Percentiles rank a stretch among this genome's conserved stretches.
Evolutionary conservation across 2,113 vertebrate species (phyloP).

Genomic region (Dermatemys mawii): DNA sequence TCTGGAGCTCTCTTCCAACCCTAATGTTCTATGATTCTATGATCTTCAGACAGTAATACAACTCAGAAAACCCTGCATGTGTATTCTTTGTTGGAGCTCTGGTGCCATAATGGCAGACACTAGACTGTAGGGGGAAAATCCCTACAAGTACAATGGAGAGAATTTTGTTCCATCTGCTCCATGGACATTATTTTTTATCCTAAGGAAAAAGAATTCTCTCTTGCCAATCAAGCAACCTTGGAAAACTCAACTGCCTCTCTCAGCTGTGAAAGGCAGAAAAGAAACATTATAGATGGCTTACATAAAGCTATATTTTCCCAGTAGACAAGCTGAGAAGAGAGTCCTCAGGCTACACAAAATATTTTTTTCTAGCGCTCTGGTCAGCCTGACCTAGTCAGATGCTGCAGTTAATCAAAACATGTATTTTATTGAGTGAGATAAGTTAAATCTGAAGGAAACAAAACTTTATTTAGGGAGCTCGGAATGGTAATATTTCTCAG

Average conservation of each 20-base stretch:
- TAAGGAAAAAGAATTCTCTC: background rate
- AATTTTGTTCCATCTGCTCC: background rate
- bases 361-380: background rate
- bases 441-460: background rate
- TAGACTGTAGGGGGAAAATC: background rate
- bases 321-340: background rate
- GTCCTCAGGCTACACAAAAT: background rate
- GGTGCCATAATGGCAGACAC: background rate
- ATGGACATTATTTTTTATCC: background rate
- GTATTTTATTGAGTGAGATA: background rate
- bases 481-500: background rate
- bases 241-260: background rate
- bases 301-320: background rate
- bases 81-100: background rate
- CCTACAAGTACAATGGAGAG: background rate
- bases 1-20: no score
- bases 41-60: background rate
- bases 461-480: background rate
- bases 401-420: conserved; percentile 2
- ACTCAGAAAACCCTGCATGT: background rate
- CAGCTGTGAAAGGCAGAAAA: background rate
- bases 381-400: background rate
- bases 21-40: no score
- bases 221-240: background rate
- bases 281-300: background rate